These are phyloP conservation scores for Melieria omissa DNA, from an alignment of 2,888 invertebrate genomes.

Conservation along the genomic window DNA sequence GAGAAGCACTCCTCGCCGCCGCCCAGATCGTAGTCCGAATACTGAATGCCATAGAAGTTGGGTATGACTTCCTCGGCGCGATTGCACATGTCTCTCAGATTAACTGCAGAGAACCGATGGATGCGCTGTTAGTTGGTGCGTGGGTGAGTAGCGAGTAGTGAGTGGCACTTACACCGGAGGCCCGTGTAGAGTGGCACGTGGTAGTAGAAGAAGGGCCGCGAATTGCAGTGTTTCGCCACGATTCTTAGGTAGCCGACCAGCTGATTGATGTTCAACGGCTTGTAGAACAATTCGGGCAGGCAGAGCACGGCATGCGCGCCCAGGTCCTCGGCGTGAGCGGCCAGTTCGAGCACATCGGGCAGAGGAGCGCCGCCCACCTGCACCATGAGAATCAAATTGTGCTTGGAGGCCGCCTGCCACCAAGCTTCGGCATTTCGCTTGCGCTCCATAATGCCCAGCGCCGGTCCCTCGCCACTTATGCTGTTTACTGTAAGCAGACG, in stretches of 20 bases:
- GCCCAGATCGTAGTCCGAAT: slow-evolving; percentile 78
- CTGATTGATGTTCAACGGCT: slow-evolving; percentile 71
- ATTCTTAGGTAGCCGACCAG: slow-evolving; percentile 75
- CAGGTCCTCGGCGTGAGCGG: slow-evolving; percentile 71
- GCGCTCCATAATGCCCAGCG: slow-evolving; percentile 74
- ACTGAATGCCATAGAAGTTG: slow-evolving; percentile 83
- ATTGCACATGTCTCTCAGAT: slow-evolving; percentile 77
- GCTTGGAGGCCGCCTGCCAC: slow-evolving; percentile 69
- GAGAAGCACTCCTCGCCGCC: slow-evolving; percentile 74
- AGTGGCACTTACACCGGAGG: slow-evolving; percentile 74
- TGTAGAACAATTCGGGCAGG: slow-evolving; percentile 81
- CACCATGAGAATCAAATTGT: slow-evolving; percentile 73
- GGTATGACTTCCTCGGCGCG: slow-evolving; percentile 74
- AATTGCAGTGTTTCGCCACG: slow-evolving; percentile 78
- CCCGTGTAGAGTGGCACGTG: slow-evolving; percentile 80
- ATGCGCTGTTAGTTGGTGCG: not conserved
- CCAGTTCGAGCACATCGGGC: slow-evolving; percentile 75
- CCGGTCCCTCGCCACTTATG: slow-evolving; percentile 80
- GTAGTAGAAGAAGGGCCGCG: slow-evolving; percentile 83
- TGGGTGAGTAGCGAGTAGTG: not conserved
- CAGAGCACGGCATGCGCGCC: slow-evolving; percentile 78
- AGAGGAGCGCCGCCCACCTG: slow-evolving; percentile 78
- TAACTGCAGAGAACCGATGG: slow-evolving; percentile 68
- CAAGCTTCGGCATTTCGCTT: slow-evolving; percentile 75
- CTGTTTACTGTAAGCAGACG: slow-evolving; percentile 72